Percentiles rank a stretch among this genome's conserved stretches.
Evolutionary conservation across 2,113 vertebrate genomes (phyloP).

Genomic region (Tricholaema leucomelas): DNA sequence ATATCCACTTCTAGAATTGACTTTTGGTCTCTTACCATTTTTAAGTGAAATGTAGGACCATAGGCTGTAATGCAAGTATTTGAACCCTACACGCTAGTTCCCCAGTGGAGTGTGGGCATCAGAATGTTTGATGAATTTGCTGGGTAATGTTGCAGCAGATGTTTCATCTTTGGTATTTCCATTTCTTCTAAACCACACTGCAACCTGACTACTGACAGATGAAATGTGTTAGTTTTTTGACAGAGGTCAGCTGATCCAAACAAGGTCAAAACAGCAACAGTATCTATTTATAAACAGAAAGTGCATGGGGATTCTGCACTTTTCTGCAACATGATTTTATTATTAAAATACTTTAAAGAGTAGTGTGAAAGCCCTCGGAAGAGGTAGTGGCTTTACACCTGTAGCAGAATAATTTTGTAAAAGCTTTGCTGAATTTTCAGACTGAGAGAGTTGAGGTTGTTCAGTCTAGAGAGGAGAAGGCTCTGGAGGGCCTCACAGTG

Average conservation of each 20-base stretch:
- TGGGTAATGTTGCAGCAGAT: neutral
- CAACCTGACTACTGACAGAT: neutral
- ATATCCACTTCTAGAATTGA: neutral
- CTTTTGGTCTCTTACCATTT: neutral
- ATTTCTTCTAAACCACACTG: neutral
- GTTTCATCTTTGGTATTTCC: neutral
- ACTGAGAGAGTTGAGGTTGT: neutral
- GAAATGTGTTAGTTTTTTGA: neutral
- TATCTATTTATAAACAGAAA: neutral
- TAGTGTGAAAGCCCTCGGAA: neutral
- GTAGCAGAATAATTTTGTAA: neutral
- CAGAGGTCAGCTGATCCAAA: neutral
- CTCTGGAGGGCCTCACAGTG: too few relatives aligned
- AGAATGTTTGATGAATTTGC: neutral
- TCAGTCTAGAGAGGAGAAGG: neutral
- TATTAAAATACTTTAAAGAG: neutral
- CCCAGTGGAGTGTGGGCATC: neutral
- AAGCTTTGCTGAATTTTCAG: neutral
- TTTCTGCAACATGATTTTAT: neutral
- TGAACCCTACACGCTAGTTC: rapidly evolving
- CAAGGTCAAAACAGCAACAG: neutral
- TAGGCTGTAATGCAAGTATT: neutral
- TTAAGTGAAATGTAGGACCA: neutral
- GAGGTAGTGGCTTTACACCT: neutral
- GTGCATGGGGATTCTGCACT: neutral